Conservation (phyloP, 2,797 vertebrate genomes). For the Lepilemur ruficaudatus region DNA sequence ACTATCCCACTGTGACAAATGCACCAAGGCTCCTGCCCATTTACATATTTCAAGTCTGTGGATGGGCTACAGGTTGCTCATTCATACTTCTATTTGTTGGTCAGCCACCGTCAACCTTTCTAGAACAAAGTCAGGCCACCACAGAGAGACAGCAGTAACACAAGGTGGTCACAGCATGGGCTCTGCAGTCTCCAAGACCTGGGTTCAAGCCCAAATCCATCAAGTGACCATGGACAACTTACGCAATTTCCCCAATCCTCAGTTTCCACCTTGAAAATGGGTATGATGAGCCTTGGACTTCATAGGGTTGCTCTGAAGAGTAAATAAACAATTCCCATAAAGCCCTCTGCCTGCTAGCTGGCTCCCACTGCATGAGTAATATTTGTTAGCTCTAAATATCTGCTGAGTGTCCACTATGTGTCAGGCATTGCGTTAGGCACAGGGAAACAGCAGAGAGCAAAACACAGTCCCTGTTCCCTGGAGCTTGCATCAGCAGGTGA, state of each 20-base stretch:
- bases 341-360: neutral
- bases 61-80: neutral
- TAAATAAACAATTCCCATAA: neutral
- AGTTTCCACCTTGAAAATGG: neutral
- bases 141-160: neutral
- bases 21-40: neutral
- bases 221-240: neutral
- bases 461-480: neutral
- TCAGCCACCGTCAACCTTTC: neutral
- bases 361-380: neutral
- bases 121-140: neutral
- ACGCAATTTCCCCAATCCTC: neutral
- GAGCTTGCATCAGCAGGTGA: neutral
- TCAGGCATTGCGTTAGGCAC: neutral
- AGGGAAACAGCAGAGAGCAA: neutral
- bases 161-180: neutral
- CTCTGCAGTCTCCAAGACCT: neutral
- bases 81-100: neutral
- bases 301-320: neutral
- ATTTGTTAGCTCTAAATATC: neutral
- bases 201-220: neutral
- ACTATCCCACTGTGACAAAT: neutral
- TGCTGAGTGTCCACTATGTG: neutral
- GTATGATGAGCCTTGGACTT: neutral
- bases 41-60: neutral